Conservation (phyloP, 1,140 invertebrate species). For the Tribolium madens region DNA sequence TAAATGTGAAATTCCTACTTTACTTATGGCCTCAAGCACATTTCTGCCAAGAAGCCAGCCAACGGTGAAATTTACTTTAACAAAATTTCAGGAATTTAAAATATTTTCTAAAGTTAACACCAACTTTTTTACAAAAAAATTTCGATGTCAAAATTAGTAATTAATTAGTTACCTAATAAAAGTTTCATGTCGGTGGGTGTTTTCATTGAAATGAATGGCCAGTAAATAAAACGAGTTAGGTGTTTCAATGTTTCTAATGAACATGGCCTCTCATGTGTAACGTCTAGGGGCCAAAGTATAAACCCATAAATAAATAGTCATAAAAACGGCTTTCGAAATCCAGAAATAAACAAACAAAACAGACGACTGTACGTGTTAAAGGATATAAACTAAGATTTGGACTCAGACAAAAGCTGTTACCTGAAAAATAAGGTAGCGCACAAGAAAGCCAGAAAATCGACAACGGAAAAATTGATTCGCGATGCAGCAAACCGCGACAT, state of each 20-base stretch:
- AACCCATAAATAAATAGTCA: slow-evolving; percentile 36
- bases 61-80: slow-evolving; percentile 9
- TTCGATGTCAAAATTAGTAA: background rate
- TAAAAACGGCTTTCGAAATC: slow-evolving; percentile 22
- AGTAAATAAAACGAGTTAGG: background rate
- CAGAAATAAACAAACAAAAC: slow-evolving; percentile 28
- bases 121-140: background rate
- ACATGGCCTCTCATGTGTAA: background rate
- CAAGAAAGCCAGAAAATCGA: background rate
- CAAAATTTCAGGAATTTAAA: slow-evolving; percentile 5
- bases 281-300: background rate
- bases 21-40: slow-evolving; percentile 2
- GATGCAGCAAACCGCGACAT: slow-evolving; percentile 11
- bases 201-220: background rate
- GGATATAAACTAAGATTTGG: slow-evolving; percentile 39
- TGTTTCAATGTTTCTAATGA: slow-evolving; percentile 1
- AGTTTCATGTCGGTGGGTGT: slow-evolving; percentile 1
- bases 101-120: background rate
- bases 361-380: slow-evolving; percentile 31
- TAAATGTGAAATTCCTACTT: slow-evolving; percentile 31
- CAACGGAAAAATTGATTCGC: background rate
- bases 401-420: slow-evolving; percentile 19
- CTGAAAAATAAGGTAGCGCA: slow-evolving; percentile 27
- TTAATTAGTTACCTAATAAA: slow-evolving; percentile 10
- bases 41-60: slow-evolving; percentile 17